phyloP scores from a whole-genome alignment of 2,797 vertebrate species.

The Sylvilagus floridanus region DNA sequence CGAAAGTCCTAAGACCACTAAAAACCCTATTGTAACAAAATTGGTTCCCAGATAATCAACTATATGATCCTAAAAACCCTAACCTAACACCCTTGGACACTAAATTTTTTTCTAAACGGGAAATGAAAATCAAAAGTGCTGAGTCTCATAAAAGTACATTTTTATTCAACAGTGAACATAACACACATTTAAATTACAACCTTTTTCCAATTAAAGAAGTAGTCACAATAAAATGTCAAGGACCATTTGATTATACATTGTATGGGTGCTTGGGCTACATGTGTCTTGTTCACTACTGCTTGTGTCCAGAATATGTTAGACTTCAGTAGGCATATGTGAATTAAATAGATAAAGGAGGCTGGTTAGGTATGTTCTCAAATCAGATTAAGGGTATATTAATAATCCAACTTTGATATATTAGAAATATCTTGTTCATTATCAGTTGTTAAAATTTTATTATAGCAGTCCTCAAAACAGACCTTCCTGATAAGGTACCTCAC shows the following conservation, averaged over 20 bases:
- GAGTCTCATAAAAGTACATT: neutral
- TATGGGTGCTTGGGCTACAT: neutral
- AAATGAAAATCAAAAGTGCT: neutral
- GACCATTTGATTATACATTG: neutral
- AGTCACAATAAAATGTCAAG: neutral
- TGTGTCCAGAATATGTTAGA: neutral
- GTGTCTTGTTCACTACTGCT: neutral
- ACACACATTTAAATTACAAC: constrained; percentile 8
- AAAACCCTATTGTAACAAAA: neutral
- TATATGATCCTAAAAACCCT: neutral
- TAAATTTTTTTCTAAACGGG: neutral
- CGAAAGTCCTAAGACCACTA: constrained; percentile 9
- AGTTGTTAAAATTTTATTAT: neutral
- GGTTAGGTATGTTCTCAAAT: neutral
- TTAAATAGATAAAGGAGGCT: neutral
- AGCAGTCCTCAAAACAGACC: neutral
- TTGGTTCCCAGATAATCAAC: neutral
- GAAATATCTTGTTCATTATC: neutral
- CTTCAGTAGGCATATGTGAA: neutral
- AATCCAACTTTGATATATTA: neutral
- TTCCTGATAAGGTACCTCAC: neutral
- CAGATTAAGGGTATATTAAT: neutral
- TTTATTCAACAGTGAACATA: neutral
- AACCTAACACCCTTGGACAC: neutral
- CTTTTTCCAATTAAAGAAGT: neutral